Base-by-base conservation (phyloP, 2,888 invertebrate genomes). In the Phania funesta region DNA sequence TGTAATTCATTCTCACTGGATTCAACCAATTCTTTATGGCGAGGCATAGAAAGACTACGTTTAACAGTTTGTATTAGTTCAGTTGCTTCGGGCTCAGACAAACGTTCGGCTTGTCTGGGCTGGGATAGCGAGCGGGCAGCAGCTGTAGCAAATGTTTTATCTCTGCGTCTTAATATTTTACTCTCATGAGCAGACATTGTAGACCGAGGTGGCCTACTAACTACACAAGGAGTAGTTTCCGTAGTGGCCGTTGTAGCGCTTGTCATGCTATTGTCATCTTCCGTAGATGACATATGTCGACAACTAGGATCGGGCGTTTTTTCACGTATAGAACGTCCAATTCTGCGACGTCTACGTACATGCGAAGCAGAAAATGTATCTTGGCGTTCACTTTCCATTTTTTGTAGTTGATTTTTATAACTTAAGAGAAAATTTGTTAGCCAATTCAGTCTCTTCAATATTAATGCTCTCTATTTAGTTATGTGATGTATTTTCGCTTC, bases 271-370 rank as follows among this genome's bases (percentile, higher is more conserved):
- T 84, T 85, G 11, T 88, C 87, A 38, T 87, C 86, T 64, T 87
- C 87, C 0, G 87, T 86, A 58, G 86, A 86, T 67, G 85, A 86
- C 5, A 76, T 82, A n/a, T 70, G 82, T 38, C 38, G 67, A 5
- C 77, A 46, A 60, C 82, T 80, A 0, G 88, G 87, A 62, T 90
- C 89, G 2, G 95, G 94, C 8, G 94, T 94, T 58, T 93, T 93
- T 79, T 94, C 94, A 84, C 94, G 93, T 68, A 92, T 92, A 26
- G 92, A 92, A 24, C 93, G 88, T 26, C 91, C 91, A 48, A 94
- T 90, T 84, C 93, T 93, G 81, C 95, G 92, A 58, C 94, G 92
- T 85, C 93, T 93, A 71, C 93, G 92, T 46, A 92, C 91, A 18
- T 74, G 64, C 0, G 78, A 32, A 13, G 24, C 7, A 1, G 65